phyloP scores from a whole-genome alignment of 2,888 invertebrate species.

The Hirtodrosophila duncani region DNA sequence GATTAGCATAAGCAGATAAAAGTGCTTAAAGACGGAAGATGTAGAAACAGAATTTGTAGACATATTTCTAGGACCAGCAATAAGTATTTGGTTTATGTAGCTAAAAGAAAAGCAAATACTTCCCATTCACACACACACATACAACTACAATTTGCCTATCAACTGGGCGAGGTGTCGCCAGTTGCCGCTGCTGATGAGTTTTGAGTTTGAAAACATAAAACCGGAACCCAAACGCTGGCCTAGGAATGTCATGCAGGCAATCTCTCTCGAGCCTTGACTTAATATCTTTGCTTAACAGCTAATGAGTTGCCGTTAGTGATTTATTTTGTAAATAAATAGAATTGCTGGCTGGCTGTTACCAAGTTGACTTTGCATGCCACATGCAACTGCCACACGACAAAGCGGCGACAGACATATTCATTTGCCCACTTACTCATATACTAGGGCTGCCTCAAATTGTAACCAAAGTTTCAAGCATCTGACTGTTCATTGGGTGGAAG shows the following conservation, averaged over 20 bases:
- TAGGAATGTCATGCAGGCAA: conserved; percentile 58
- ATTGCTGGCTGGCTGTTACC: conserved; percentile 58
- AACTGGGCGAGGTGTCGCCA: conserved; percentile 41
- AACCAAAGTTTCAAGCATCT: not conserved
- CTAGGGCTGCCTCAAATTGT: not conserved
- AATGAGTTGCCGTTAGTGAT: conserved; percentile 74
- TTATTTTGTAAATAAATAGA: conserved; percentile 71
- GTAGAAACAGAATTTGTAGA: no score
- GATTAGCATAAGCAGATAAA: no score
- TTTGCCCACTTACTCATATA: not conserved
- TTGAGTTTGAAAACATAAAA: not conserved
- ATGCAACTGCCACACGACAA: conserved; percentile 52
- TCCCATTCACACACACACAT: conserved; percentile 20
- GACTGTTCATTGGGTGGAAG: not conserved
- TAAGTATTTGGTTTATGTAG: no score
- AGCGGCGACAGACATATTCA: conserved; percentile 25
- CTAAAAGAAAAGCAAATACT: no score
- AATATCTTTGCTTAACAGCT: conserved; percentile 68
- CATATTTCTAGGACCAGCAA: no score
- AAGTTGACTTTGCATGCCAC: conserved; percentile 62
- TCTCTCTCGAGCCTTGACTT: conserved; percentile 45
- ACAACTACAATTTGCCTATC: conserved; percentile 11
- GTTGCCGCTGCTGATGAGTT: conserved; percentile 32
- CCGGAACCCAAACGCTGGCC: conserved; percentile 21
- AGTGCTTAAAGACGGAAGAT: no score